Evolutionary conservation across 1,140 invertebrate genomes (phyloP).

Genomic region (Drosophila arizonae): DNA sequence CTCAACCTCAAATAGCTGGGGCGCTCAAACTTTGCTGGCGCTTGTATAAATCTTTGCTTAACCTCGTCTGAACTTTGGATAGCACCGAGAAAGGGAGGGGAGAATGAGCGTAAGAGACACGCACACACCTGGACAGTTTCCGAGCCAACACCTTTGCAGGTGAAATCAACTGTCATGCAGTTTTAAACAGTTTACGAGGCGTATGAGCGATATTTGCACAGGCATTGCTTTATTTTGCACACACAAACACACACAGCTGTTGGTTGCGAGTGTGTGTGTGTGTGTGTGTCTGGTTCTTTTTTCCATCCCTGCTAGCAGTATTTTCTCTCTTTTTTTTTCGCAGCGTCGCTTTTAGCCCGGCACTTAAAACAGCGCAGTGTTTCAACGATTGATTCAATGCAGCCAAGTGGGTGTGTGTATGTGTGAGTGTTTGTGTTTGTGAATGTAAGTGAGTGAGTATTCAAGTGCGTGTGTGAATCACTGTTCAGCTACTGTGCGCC

Average conservation of each 20-base stretch:
- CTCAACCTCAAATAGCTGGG: constrained; percentile 47
- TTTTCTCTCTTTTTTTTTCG: constrained; percentile 11
- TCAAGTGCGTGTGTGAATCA: constrained; percentile 15
- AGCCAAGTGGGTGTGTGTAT: constrained; percentile 6
- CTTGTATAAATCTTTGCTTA: constrained; percentile 58
- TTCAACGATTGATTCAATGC: constrained; percentile 61
- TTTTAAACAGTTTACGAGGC: constrained; percentile 76
- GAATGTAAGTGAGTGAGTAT: constrained; percentile 9
- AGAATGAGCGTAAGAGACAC: neutral
- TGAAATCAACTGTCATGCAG: constrained; percentile 75
- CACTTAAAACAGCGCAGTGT: constrained; percentile 46
- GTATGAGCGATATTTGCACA: constrained; percentile 73
- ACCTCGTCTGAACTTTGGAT: constrained; percentile 61
- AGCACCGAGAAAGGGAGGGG: neutral
- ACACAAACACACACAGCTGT: neutral
- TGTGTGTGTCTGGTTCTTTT: neutral
- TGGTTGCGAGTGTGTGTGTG: constrained; percentile 1
- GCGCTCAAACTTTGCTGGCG: constrained; percentile 42
- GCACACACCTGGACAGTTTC: constrained; percentile 39
- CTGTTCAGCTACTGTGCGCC: constrained; percentile 10
- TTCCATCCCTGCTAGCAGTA: constrained; percentile 1
- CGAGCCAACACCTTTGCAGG: constrained; percentile 63
- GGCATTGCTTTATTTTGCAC: constrained; percentile 38
- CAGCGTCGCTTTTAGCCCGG: neutral
- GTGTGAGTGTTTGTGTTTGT: constrained; percentile 1